A percentile compares a stretch with the other conserved stretches of the same genome.
Evolutionary conservation across 2,888 invertebrate species (phyloP).

Genomic region (Scaeva pyrastri): DNA sequence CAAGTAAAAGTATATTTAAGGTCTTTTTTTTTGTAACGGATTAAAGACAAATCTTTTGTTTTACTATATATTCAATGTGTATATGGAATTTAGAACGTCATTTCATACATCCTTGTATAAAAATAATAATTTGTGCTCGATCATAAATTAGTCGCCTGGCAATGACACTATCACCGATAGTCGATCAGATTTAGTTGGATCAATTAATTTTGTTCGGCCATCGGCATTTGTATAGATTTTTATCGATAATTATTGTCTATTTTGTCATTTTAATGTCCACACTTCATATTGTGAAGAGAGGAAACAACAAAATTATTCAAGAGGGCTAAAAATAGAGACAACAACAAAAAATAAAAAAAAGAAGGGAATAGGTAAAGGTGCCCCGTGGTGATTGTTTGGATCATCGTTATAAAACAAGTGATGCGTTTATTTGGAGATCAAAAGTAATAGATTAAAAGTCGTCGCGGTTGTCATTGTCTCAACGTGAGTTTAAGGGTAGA

Average conservation of each 20-base stretch:
- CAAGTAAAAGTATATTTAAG: background rate
- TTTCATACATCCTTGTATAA: background rate
- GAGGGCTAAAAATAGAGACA: background rate
- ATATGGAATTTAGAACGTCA: conserved; percentile 14
- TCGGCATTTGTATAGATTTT: conserved; percentile 34
- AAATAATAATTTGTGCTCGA: conserved; percentile 15
- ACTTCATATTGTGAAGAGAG: background rate
- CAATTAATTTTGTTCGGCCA: conserved; percentile 56
- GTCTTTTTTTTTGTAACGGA: background rate
- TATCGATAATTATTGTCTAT: conserved; percentile 51
- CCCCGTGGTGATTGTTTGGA: conserved; percentile 40
- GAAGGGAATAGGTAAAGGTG: background rate
- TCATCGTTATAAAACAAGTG: conserved; percentile 23
- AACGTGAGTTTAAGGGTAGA: background rate
- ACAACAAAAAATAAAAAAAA: background rate
- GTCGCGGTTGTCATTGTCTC: too few relatives aligned
- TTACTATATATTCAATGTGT: background rate
- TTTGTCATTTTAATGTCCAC: conserved; percentile 49
- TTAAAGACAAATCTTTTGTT: conserved; percentile 33
- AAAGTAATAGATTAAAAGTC: conserved; percentile 31
- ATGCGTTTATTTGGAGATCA: conserved; percentile 39
- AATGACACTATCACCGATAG: conserved; percentile 48
- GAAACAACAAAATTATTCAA: background rate
- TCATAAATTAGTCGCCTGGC: conserved; percentile 47
- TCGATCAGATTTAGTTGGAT: conserved; percentile 53